Percentiles rank a stretch among this genome's conserved stretches.
phyloP scores from a whole-genome alignment of 1,140 invertebrate genomes.

The Gryllus bimaculatus region DNA sequence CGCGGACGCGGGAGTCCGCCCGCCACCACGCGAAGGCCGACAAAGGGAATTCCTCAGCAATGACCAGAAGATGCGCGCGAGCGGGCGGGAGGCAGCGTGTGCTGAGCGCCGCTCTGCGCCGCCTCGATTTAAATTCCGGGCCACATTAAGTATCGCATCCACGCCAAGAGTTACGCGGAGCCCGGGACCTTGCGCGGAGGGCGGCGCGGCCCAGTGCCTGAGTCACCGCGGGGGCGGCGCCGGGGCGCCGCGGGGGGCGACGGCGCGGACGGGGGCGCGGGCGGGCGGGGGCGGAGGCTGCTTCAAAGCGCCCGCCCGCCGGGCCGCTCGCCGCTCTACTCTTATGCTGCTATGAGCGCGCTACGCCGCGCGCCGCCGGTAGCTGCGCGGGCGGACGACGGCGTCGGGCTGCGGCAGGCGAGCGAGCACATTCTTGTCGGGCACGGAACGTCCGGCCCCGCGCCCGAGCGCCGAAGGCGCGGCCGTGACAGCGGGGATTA shows the following conservation, averaged over 20 bases:
- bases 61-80: no score
- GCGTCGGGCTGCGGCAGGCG: no score
- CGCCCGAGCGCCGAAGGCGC: background rate
- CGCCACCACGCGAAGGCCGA: no score
- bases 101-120: no score
- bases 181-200: background rate
- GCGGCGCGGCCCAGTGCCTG: background rate
- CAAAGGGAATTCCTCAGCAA: background rate
- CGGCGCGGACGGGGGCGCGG: no score
- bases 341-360: background rate
- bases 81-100: no score
- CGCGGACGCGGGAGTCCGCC: no score
- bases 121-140: background rate
- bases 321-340: background rate
- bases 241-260: no score
- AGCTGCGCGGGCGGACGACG: background rate
- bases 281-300: background rate
- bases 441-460: no score
- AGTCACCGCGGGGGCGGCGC: background rate
- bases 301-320: background rate
- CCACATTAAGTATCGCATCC: slow-evolving; percentile 1
- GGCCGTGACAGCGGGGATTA: background rate
- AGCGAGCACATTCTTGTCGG: no score
- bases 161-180: background rate
- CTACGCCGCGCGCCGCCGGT: background rate